Conservation (phyloP, 2,888 invertebrate genomes). For the Altica lythri region DNA sequence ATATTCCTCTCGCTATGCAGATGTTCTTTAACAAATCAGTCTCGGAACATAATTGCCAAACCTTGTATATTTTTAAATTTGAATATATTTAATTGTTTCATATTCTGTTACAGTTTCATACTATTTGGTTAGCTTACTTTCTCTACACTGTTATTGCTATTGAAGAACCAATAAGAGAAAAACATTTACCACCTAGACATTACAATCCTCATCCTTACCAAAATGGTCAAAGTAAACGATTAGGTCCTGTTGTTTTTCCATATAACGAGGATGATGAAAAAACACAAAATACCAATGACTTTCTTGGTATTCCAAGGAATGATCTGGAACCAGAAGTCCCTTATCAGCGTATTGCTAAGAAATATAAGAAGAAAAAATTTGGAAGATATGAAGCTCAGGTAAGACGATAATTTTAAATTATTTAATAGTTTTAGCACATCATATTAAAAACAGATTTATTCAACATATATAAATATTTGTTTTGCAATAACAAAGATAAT, state of each 20-base stretch:
- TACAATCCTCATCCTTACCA: constrained; percentile 57
- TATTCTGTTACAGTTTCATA: constrained; percentile 15
- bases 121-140: constrained; percentile 28
- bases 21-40: no score
- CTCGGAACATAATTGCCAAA: not conserved
- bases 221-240: constrained; percentile 12
- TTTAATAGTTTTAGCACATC: not conserved
- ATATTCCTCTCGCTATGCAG: no score
- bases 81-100: not conserved
- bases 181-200: constrained; percentile 54
- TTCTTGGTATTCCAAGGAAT: constrained; percentile 25
- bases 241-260: constrained; percentile 42
- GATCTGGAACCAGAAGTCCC: constrained; percentile 45
- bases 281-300: constrained; percentile 28
- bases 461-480: no score
- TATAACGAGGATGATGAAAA: constrained; percentile 30
- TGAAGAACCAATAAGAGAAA: constrained; percentile 49
- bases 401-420: constrained; percentile 11
- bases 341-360: constrained; percentile 47
- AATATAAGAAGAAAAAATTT: constrained; percentile 43
- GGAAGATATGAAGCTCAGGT: constrained; percentile 39
- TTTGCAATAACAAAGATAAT: no score
- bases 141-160: not conserved
- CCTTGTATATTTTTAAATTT: not conserved
- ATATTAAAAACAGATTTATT: not conserved